Percentiles rank a stretch among this genome's conserved stretches.
Evolutionary conservation across 1,140 invertebrate genomes (phyloP).

Genomic region (Bombyx mori): ASM3026992v2 NC_085129.1:11000501-11001000

Average conservation of each 20-base stretch:
- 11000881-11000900: conserved; percentile 63
- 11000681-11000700: conserved; percentile 37
- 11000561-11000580: not conserved
- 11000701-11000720: conserved; percentile 54
- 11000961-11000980: conserved; percentile 68
- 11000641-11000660: conserved; percentile 11
- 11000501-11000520: not conserved
- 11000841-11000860: conserved; percentile 48
- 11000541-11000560: not conserved
- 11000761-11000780: conserved; percentile 15
- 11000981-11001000: conserved; percentile 50
- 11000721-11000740: conserved; percentile 37
- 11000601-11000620: not conserved
- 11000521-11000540: not conserved
- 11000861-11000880: conserved; percentile 47
- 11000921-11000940: conserved; percentile 69
- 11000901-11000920: conserved; percentile 70
- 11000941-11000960: conserved; percentile 66
- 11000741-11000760: conserved; percentile 29
- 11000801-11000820: conserved; percentile 15
- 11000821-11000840: conserved; percentile 18
- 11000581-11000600: not conserved
- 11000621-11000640: not conserved
- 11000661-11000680: conserved; percentile 43
- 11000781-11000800: conserved; percentile 23